Evolutionary conservation across 2,113 vertebrate species (phyloP).

Genomic region (Pteruthius melanotis): DNA sequence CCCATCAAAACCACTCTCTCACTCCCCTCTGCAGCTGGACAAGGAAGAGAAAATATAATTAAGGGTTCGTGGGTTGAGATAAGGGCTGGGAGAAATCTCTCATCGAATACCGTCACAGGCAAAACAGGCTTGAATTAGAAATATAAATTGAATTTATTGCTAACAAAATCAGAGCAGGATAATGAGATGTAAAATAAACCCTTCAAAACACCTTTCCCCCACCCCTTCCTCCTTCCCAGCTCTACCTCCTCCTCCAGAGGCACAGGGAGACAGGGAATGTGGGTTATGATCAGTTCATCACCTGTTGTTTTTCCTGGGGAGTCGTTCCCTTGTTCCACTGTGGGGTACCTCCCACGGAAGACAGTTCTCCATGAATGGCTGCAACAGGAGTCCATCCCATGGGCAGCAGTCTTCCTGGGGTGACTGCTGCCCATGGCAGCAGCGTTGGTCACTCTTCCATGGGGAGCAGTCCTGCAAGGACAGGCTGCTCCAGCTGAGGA

Average conservation of each 20-base stretch:
- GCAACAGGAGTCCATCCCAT: background rate
- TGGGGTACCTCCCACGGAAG: background rate
- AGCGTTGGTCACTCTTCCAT: fast-evolving
- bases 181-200: background rate
- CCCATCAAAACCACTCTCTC: background rate
- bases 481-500: background rate
- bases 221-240: background rate
- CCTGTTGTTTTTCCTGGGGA: background rate
- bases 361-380: fast-evolving
- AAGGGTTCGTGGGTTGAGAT: background rate
- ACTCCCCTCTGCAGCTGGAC: background rate
- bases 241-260: background rate
- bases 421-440: background rate
- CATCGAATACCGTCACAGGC: background rate
- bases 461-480: background rate
- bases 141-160: background rate
- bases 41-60: background rate
- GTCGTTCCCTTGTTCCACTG: too few relatives aligned
- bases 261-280: background rate
- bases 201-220: background rate
- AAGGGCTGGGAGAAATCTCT: background rate
- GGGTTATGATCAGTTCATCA: background rate
- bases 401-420: background rate
- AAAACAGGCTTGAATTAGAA: background rate
- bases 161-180: background rate